Evolutionary conservation across 2,113 vertebrate species (phyloP), one percentile per base, ranked within the genome.

Genomic region (Gobiocypris rarus): DNA sequence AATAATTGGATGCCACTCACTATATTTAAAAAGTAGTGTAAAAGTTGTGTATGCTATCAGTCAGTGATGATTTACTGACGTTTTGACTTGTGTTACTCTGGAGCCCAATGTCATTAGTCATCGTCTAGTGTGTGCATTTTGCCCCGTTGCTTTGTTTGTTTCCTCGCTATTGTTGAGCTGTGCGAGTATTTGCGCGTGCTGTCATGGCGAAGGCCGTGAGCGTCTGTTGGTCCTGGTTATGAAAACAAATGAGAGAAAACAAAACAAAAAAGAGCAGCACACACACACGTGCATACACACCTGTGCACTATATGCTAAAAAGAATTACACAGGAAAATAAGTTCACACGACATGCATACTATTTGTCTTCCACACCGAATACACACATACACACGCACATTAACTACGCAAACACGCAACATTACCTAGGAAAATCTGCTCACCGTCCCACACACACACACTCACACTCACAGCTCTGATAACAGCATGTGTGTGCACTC

Each of bases 401-500:
- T 75, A 17, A 50, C 45, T 31, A 75, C 24, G 24, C 71, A 75
- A 75, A 31, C 31, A 31, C 10, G 26, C 61, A 65, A 31, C 71
- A 75, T 75, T 75, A 75, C 43, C 7, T 26, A 9, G 71, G 45
- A 71, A 24, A 71, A 71, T 71, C 14, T 24, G 69, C 38, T 71
- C 22, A 24, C 38, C 11, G 2, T 71, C 22, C 67, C 67, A 22
- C 73, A 52, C 4, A 50, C 43, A 48, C 77, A 80, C 41, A 63
- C 50, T 34, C 77, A 80, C 41, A 63, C 50, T 34, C 52, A 65
- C 58, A 67, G 41, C 14, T 75, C 71, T 75, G 45, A 75, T 31
- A 75, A 74, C 43, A 74, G 71, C n/a, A 7, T 17, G 43, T 31
- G 65, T 45, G 69, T 8, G 69, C 69, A 71, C 69, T 45, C 69